Conservation (phyloP, 2,113 vertebrate genomes). For the Neoarius graeffei region DNA sequence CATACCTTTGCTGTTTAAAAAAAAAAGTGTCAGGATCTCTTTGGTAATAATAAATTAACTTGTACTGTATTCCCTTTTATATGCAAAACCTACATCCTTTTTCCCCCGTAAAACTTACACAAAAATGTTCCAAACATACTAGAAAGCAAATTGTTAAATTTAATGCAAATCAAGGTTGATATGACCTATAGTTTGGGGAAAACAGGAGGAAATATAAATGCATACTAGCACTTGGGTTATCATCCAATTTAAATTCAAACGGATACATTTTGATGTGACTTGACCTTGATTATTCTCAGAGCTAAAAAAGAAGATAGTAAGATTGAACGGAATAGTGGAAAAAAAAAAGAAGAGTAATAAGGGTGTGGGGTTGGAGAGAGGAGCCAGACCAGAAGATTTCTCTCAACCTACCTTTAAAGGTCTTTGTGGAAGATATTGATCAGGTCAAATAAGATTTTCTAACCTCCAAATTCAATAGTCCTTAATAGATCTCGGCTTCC, state of each 20-base stretch:
- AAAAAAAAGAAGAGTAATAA: background rate
- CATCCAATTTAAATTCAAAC: slow-evolving; percentile 4
- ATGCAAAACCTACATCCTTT: background rate
- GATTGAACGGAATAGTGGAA: background rate
- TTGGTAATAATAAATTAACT: background rate
- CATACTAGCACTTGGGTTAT: background rate
- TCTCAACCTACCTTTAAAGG: slow-evolving; percentile 65
- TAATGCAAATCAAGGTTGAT: background rate
- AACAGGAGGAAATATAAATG: background rate
- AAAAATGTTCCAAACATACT: background rate
- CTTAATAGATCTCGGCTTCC: slow-evolving; percentile 63
- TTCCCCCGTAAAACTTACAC: background rate
- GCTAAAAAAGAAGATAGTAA: background rate
- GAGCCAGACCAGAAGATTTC: slow-evolving; percentile 54
- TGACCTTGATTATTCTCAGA: slow-evolving; percentile 18
- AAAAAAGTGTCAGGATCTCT: background rate
- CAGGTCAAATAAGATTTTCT: slow-evolving; percentile 74
- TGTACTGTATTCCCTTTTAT: background rate
- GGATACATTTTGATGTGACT: slow-evolving; percentile 3
- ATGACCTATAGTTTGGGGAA: background rate
- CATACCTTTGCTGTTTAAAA: background rate
- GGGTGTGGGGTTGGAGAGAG: slow-evolving; percentile 17
- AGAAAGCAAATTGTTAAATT: background rate
- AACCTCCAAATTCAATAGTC: slow-evolving; percentile 75
- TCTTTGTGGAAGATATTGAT: slow-evolving; percentile 74